A percentile compares a stretch with the other conserved stretches of the same genome.
Conservation (phyloP, 2,797 vertebrate species). For the Myiotriccus ornatus region DNA sequence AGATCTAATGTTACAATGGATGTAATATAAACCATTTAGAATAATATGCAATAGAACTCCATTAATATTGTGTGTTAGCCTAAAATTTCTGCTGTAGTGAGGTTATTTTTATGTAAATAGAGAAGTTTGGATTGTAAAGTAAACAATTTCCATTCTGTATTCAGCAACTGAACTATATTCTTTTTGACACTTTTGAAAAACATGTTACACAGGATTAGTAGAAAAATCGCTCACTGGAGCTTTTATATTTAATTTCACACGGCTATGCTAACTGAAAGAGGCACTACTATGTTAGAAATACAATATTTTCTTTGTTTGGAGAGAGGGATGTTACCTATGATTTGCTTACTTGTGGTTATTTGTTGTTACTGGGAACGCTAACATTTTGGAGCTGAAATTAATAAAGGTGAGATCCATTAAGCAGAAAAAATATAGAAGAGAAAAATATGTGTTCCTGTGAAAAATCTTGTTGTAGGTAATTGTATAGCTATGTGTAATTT, state of each 20-base stretch:
- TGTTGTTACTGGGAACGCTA: constrained; percentile 22
- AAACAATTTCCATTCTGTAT: constrained; percentile 60
- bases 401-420: constrained; percentile 51
- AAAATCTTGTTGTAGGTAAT: constrained; percentile 32
- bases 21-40: constrained; percentile 32
- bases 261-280: constrained; percentile 59
- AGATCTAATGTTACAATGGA: background rate
- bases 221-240: constrained; percentile 40
- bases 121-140: constrained; percentile 57
- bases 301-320: constrained; percentile 39
- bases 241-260: constrained; percentile 66
- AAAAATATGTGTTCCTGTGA: constrained; percentile 42
- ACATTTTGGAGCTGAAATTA: constrained; percentile 52
- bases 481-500: constrained; percentile 18
- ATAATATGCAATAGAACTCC: background rate
- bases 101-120: constrained; percentile 65
- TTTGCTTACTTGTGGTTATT: constrained; percentile 52
- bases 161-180: constrained; percentile 38
- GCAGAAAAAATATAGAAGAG: constrained; percentile 4
- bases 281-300: constrained; percentile 22
- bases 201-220: constrained; percentile 63
- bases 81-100: constrained; percentile 44
- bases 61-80: constrained; percentile 45
- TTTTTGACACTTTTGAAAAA: constrained; percentile 67
- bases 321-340: constrained; percentile 55